Base-by-base conservation (phyloP, 2,113 vertebrate genomes). In the Okapia johnstoni region DNA sequence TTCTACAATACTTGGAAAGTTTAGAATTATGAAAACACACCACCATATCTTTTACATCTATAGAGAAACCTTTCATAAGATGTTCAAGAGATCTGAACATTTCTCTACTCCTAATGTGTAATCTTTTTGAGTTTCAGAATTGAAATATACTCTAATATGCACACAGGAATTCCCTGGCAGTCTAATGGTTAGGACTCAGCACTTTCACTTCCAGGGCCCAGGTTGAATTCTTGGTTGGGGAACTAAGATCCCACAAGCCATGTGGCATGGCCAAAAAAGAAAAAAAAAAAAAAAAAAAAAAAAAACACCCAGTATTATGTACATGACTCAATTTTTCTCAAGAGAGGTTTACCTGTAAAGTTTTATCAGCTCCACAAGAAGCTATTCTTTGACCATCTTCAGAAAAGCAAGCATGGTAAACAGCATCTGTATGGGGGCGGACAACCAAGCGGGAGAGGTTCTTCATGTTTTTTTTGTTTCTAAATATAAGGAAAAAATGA, bases 391-490 rank as follows among this genome's bases (percentile, higher is more conserved):
- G 97, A 81, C 99, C 99, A 50, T 99, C 99, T 61, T 99, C 99
- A 85, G 99, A 99, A 98, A 99, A 99, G 97, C 99, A 99, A 66
- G 99, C 99, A 15, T 99, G 99, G 98, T 99, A 99, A 97, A 99
- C 98, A 70, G 99, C 99, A 98, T 99, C 99, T 98, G 99, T 99
- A 33, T 99, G 99, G 5, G 99, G 99, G 90, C 99, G 99, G 97
- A 99, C 99, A 94, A 99, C 99, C 97, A 99, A 98, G 46, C 98
- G 99, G 61, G 99, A 99, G 91, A 99, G 99, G 91, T 98, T 99
- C 98, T 99, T 99, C 96, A 99, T 98, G 50, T 98, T 99, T 70
- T 98, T 99, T 98, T 99, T 99, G 97, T 99, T 99, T 98, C 99
- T 99, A 96, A 98, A 91, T 76, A 93, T 17, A 95, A 77, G 43